phyloP scores from a whole-genome alignment of 2,797 vertebrate genomes.

The Eleutherodactylus coqui region DNA sequence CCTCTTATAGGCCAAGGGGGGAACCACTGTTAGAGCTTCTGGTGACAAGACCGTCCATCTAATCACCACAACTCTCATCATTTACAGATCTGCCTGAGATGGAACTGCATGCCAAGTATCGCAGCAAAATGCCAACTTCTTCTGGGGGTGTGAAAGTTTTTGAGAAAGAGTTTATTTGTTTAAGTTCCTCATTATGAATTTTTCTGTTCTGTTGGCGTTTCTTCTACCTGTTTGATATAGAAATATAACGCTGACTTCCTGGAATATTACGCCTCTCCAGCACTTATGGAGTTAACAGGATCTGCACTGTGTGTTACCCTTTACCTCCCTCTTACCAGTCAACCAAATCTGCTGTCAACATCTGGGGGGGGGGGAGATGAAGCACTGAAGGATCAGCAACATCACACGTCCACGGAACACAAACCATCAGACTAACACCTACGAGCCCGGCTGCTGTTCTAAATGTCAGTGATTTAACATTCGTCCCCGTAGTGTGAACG shows the following conservation, averaged over 20 bases:
- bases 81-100: too few relatives aligned
- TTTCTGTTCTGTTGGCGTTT: background rate
- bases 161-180: too few relatives aligned
- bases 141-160: too few relatives aligned
- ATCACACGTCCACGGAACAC: conserved; percentile 3
- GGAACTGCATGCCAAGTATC: too few relatives aligned
- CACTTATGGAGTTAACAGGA: background rate
- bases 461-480: conserved; percentile 79
- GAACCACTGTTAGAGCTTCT: too few relatives aligned
- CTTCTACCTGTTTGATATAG: background rate
- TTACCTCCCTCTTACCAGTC: background rate
- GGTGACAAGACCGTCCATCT: too few relatives aligned
- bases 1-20: too few relatives aligned
- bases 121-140: too few relatives aligned
- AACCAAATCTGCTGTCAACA: background rate
- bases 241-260: background rate
- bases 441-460: conserved; percentile 64
- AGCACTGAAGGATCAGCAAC: background rate
- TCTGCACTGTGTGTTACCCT: too few relatives aligned
- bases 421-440: conserved; percentile 66
- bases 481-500: conserved; percentile 64
- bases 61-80: too few relatives aligned
- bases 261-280: background rate
- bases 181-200: background rate
- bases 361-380: background rate